Percentiles rank a stretch among this genome's conserved stretches.
Evolutionary conservation across 37 sponge, comb jelly and placozoan genomes (phyloP).

Genomic region (Ephydatia muelleri): DNA sequence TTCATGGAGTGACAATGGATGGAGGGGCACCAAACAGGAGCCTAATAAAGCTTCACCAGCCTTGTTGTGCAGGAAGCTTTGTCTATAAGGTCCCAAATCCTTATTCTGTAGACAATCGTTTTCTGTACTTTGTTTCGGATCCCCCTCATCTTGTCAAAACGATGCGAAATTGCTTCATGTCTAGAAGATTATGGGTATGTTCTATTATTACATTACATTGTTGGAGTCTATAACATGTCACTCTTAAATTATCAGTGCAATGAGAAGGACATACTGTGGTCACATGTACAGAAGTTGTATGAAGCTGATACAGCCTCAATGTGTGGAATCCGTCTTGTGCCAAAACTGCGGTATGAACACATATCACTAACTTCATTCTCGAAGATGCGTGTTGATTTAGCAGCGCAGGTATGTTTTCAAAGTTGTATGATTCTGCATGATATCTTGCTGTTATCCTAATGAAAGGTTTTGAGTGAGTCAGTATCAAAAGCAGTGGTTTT

Average conservation of each 20-base stretch:
- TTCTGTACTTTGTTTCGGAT: constrained; percentile 5
- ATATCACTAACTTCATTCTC: too few relatives aligned
- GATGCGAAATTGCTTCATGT: constrained; percentile 14
- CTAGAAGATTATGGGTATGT: too few relatives aligned
- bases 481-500: too few relatives aligned
- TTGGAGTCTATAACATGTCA: too few relatives aligned
- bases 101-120: background rate
- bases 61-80: background rate
- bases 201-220: too few relatives aligned
- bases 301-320: background rate
- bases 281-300: background rate
- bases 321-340: too few relatives aligned
- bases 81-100: constrained; percentile 7
- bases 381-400: background rate
- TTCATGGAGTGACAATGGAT: background rate
- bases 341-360: too few relatives aligned
- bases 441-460: too few relatives aligned
- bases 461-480: too few relatives aligned
- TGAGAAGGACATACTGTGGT: background rate
- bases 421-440: background rate
- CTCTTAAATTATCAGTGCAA: background rate
- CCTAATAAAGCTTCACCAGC: constrained; percentile 3
- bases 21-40: background rate
- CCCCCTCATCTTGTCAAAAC: constrained; percentile 19
- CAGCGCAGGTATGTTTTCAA: too few relatives aligned